Evolutionary conservation across 2,888 invertebrate genomes (phyloP).

Genomic region (Quadroppia sp.): DNA sequence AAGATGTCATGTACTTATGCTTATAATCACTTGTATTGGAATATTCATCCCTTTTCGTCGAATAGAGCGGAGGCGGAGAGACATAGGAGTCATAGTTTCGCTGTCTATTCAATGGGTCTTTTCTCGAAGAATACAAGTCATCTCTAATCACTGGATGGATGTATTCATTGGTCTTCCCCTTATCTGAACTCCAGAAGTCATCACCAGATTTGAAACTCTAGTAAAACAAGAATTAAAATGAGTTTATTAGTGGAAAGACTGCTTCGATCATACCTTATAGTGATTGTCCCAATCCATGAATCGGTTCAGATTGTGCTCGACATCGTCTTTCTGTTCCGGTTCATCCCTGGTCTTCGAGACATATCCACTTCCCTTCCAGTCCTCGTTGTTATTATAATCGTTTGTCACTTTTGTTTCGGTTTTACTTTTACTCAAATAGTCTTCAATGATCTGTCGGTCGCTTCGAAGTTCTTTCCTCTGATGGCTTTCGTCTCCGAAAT

Average conservation of each 20-base stretch:
- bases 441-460: slow-evolving; percentile 11
- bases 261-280: slow-evolving; percentile 2
- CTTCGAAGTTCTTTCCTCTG: slow-evolving; percentile 1
- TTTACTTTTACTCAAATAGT: neutral
- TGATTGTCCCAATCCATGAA: slow-evolving; percentile 40
- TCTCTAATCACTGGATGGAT: slow-evolving; percentile 20
- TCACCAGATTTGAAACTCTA: slow-evolving; percentile 18
- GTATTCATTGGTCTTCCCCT: neutral
- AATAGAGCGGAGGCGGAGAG: slow-evolving; percentile 3
- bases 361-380: slow-evolving; percentile 24
- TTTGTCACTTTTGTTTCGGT: neutral
- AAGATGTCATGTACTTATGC: neutral
- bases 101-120: neutral
- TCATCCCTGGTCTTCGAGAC: slow-evolving; percentile 22
- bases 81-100: slow-evolving; percentile 20
- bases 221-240: too few relatives aligned
- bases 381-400: slow-evolving; percentile 25
- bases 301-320: slow-evolving; percentile 33
- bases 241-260: too few relatives aligned
- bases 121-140: neutral
- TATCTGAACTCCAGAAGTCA: neutral
- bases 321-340: slow-evolving; percentile 36
- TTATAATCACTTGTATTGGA: slow-evolving; percentile 5
- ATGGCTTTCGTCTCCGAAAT: slow-evolving; percentile 24
- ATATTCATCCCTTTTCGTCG: too few relatives aligned